phyloP scores from a whole-genome alignment of 2,113 vertebrate genomes.

The Aegotheles bennettii region DNA sequence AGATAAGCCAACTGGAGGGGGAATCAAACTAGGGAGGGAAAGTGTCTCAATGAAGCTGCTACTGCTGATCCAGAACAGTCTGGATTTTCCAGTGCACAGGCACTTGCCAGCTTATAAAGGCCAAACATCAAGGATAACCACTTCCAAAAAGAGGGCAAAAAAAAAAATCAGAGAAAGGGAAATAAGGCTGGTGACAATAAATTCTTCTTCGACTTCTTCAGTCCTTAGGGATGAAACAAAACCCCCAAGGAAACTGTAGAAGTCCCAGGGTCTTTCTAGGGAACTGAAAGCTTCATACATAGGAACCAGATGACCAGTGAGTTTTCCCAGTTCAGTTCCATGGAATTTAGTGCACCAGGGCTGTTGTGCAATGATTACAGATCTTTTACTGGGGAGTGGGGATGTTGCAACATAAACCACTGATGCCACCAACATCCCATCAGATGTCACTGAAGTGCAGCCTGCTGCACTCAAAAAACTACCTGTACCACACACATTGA shows the following conservation, averaged over 20 bases:
- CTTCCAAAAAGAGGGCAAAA: not conserved
- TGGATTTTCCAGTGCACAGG: not conserved
- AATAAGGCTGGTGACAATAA: not conserved
- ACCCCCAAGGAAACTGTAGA: not conserved
- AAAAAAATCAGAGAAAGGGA: not conserved
- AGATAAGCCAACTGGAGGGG: not conserved
- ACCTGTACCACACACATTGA: not conserved
- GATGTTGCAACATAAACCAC: not conserved
- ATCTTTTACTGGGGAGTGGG: not conserved
- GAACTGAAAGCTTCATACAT: not conserved
- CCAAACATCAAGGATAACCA: not conserved
- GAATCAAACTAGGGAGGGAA: not conserved
- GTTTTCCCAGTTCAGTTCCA: not conserved
- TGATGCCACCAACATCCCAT: not conserved
- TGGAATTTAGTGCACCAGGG: not conserved
- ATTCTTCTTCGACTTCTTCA: not conserved
- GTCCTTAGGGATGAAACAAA: not conserved
- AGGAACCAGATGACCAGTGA: not conserved
- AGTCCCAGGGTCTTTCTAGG: not conserved
- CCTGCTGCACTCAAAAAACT: not conserved
- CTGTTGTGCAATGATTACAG: not conserved
- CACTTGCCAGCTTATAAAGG: not conserved
- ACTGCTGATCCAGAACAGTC: not conserved
- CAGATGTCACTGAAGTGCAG: not conserved
- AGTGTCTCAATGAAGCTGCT: not conserved